Conservation (phyloP, 2,888 invertebrate species). For the Dermolepida albohirtum region DNA sequence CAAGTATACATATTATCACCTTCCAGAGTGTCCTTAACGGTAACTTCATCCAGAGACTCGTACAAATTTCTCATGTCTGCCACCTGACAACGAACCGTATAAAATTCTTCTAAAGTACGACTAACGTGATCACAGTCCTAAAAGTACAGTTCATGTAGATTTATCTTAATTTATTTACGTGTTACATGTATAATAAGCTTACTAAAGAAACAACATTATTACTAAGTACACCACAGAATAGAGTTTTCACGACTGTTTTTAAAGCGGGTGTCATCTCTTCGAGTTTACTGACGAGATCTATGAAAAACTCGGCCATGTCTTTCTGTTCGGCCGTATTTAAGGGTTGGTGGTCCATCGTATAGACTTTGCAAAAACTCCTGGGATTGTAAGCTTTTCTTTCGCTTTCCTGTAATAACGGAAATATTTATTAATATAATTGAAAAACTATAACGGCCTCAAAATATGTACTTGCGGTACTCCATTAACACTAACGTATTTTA, state of each 20-base stretch:
- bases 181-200: constrained; percentile 56
- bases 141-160: constrained; percentile 33
- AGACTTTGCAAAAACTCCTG: constrained; percentile 93
- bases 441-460: not conserved
- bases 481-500: not conserved
- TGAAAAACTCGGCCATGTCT: constrained; percentile 98
- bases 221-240: constrained; percentile 94
- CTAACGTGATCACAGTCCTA: constrained; percentile 96
- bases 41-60: constrained; percentile 96
- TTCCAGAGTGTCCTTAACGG: constrained; percentile 95
- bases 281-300: constrained; percentile 93
- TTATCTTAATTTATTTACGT: not conserved
- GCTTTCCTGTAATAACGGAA: constrained; percentile 76
- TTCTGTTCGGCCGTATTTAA: constrained; percentile 97
- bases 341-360: constrained; percentile 97
- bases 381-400: constrained; percentile 97
- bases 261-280: constrained; percentile 95
- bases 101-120: constrained; percentile 94
- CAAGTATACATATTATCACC: constrained; percentile 99
- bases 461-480: not conserved
- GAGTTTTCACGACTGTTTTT: constrained; percentile 87
- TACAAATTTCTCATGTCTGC: constrained; percentile 96
- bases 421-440: not conserved
- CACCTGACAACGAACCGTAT: constrained; percentile 95
- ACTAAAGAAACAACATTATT: constrained; percentile 95